These are phyloP conservation scores for Caracal caracal DNA, from an alignment of 2,113 vertebrate genomes.

Conservation along the genomic window DNA sequence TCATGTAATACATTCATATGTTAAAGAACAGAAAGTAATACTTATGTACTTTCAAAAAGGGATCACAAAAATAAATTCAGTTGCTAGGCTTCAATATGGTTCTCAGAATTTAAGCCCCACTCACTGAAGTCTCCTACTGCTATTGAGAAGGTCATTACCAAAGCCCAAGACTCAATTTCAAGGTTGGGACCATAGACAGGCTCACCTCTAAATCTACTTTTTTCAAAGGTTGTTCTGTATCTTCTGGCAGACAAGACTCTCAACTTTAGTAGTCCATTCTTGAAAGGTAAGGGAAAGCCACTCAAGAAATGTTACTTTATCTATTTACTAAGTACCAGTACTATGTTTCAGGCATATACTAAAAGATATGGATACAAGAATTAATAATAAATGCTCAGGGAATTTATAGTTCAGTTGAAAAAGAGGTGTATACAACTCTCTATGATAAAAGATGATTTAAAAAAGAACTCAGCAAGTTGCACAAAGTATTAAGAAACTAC, in stretches of 20 bases:
- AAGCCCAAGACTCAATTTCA: conserved; percentile 19
- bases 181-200: not conserved
- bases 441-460: not conserved
- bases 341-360: not conserved
- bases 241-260: not conserved
- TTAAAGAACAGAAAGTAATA: conserved; percentile 49
- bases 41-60: not conserved
- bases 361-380: not conserved
- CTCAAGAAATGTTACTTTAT: conserved; percentile 9
- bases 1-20: not conserved
- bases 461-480: not conserved
- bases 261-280: not conserved
- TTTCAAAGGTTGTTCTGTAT: not conserved
- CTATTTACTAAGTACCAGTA: not conserved
- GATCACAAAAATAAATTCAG: conserved; percentile 49
- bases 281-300: not conserved
- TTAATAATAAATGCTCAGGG: conserved; percentile 14
- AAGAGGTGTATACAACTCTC: not conserved
- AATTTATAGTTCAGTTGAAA: conserved; percentile 3
- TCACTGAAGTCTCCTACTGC: not conserved
- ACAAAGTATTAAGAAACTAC: not conserved
- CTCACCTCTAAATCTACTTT: not conserved
- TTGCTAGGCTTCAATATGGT: not conserved
- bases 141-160: not conserved
- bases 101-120: conserved; percentile 20